phyloP scores from a whole-genome alignment of 1,140 invertebrate species.

The Bacillus rossius region DNA sequence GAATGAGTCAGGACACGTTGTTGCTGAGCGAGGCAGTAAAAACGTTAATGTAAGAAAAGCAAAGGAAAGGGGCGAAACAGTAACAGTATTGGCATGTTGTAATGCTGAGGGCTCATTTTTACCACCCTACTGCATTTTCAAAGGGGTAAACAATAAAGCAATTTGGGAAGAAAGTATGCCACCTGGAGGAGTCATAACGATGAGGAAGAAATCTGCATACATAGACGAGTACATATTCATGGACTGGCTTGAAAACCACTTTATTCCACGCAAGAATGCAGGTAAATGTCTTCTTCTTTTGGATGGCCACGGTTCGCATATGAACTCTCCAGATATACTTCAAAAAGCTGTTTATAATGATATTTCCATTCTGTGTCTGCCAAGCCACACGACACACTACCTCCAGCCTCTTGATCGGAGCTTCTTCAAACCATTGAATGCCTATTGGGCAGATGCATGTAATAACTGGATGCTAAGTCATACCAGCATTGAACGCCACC shows the following conservation, averaged over 20 bases:
- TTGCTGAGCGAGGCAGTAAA: no score
- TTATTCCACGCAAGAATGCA: slow-evolving; percentile 32
- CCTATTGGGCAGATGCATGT: no score
- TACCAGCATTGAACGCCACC: no score
- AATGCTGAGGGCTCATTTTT: slow-evolving; percentile 26
- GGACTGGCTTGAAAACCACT: slow-evolving; percentile 36
- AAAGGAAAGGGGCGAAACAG: slow-evolving; percentile 36
- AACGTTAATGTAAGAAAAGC: no score
- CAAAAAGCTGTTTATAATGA: slow-evolving; percentile 34
- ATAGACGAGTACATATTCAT: slow-evolving; percentile 37
- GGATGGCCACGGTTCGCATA: slow-evolving; percentile 34
- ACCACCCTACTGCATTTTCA: slow-evolving; percentile 21
- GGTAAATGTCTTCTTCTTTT: slow-evolving; percentile 28
- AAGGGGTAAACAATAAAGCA: slow-evolving; percentile 9
- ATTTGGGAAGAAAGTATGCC: neutral
- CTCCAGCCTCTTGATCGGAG: slow-evolving; percentile 34
- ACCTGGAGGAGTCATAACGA: slow-evolving; percentile 10
- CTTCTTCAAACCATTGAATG: no score
- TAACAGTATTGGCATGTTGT: slow-evolving; percentile 29
- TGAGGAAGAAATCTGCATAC: slow-evolving; percentile 30
- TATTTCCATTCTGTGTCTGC: slow-evolving; percentile 37
- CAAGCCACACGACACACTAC: slow-evolving; percentile 38
- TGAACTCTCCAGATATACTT: slow-evolving; percentile 25
- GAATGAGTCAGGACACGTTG: no score
- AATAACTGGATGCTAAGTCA: no score